Evolutionary conservation across 1,140 invertebrate species (phyloP), one percentile per base, ranked within the genome.

Genomic region (Antheraea pernyi): DNA sequence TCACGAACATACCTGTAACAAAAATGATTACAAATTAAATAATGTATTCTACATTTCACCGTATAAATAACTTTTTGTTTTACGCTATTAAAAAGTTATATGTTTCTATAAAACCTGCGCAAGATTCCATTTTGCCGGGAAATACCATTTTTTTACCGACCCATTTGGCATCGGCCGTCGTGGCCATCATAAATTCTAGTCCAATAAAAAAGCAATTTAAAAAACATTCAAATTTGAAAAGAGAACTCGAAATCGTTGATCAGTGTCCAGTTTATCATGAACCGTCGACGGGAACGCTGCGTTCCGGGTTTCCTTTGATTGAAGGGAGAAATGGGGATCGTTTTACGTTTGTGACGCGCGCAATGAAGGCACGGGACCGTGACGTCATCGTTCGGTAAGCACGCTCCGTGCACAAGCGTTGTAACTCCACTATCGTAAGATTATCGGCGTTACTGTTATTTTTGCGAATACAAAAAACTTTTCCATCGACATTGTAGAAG

Each of bases 151-250:
- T 53, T 53, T 53, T 53, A 53, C 16, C 6, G 46, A 53, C 7
- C 46, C 46, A 53, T 53, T 53, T 53, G 46, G 46, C 46, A 53
- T 53, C 46, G 46, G 46, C 46, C 46, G 13, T 53, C 46, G 46
- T 63, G 79, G 78, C 78, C 71, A 76, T 73, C 80, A 89, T 91
- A 87, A 89, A 91, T 91, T 88, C 76, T 80, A 83, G 81, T 82
- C 86, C 83, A 91, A 89, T 89, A 91, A 89, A 91, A 88, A 91
- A 86, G 83, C 86, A 89, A 91, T 91, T 87, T 84, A 83, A 89
- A 88, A 88, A 81, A 86, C 84, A 84, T 85, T 87, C 83, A 85
- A 89, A 91, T 89, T 86, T 79, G 79, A 84, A 86, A 53, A 53
- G 84, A 81, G 74, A 85, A 81, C 77, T 81, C 69, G 76, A 82